Evolutionary conservation across 1,140 invertebrate species (phyloP), one percentile per base, ranked within the genome.

Genomic region (Hetaerina americana): DNA sequence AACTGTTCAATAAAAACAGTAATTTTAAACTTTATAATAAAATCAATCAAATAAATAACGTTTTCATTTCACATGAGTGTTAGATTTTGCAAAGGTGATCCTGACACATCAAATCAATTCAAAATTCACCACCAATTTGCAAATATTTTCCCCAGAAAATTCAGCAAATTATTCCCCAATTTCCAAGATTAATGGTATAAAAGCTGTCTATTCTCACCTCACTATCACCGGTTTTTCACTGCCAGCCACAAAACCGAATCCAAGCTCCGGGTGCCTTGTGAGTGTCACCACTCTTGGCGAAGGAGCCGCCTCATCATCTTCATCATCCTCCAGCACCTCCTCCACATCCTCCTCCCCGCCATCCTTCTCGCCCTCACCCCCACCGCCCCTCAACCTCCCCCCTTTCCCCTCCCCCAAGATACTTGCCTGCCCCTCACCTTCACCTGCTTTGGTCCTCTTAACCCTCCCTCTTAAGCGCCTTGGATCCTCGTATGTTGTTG

Each of bases 211-310:
- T 24, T 18, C 8, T 80, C 84, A 89, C 81, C 94, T 87, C 6
- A 97, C 93, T 57, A 96, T 90, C 5, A 96, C 93, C 0, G 95
- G 94, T 74, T 89, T 88, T 79, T 96, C 93, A 40, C 92, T 94
- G 0, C 94, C 94, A 0, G 94, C 94, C 0, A 97, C 94, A 80
- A 97, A 97, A 0, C 95, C 95, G 79, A 96, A 97, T 0, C 94
- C 94, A 49, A 94, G 84, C 40, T 91, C 87, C 0, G 88, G 83
- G 76, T 88, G 89, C 67, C 93, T 80, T 69, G 85, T 82, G 28
- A 96, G 82, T 68, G 86, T 84, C 5, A 95, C 90, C 18, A 87
- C 84, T 3, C 93, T 80, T 0, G 93, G 92, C 73, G 91, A 87
- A 0, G 93, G 92, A 0, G 88, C 86, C 3, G 87, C 85, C 74